Percentiles rank a stretch among this genome's conserved stretches.
Evolutionary conservation across 2,888 invertebrate genomes (phyloP).

Genomic region (Hyppa rectilinea): DNA sequence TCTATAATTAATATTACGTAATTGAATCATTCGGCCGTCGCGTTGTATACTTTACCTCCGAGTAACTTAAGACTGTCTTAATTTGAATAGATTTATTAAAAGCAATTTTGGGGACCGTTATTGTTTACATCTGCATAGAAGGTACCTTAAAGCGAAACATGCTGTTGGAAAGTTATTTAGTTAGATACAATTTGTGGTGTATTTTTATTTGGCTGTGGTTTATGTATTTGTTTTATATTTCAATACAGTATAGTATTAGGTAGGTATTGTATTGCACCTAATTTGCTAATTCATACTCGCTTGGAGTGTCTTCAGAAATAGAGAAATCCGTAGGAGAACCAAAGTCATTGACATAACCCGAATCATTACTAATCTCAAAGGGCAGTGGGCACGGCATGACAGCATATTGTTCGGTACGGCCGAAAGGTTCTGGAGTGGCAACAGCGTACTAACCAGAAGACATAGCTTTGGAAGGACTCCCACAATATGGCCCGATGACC

Average conservation of each 20-base stretch:
- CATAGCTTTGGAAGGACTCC: too few relatives aligned
- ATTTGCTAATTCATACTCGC: slow-evolving; percentile 13
- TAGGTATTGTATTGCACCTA: neutral
- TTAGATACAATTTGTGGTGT: neutral
- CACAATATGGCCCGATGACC: too few relatives aligned
- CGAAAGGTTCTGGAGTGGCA: too few relatives aligned
- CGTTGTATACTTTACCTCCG: slow-evolving; percentile 51
- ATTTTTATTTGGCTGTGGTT: neutral
- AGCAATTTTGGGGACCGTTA: slow-evolving; percentile 34
- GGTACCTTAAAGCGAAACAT: neutral
- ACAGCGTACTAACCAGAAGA: too few relatives aligned
- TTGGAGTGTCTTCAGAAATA: too few relatives aligned
- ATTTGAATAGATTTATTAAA: slow-evolving; percentile 59
- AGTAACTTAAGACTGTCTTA: slow-evolving; percentile 50
- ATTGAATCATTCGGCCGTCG: slow-evolving; percentile 54
- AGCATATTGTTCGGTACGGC: too few relatives aligned
- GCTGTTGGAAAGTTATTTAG: neutral
- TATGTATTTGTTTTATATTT: neutral
- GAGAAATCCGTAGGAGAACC: too few relatives aligned
- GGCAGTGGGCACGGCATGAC: too few relatives aligned
- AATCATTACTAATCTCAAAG: too few relatives aligned
- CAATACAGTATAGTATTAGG: neutral
- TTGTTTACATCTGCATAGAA: slow-evolving; percentile 28
- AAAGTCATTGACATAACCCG: too few relatives aligned
- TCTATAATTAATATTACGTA: slow-evolving; percentile 59